These are phyloP conservation scores for Sinodicranocentrus sp. DNA, from an alignment of 2,888 invertebrate species.

Conservation along the genomic window DNA sequence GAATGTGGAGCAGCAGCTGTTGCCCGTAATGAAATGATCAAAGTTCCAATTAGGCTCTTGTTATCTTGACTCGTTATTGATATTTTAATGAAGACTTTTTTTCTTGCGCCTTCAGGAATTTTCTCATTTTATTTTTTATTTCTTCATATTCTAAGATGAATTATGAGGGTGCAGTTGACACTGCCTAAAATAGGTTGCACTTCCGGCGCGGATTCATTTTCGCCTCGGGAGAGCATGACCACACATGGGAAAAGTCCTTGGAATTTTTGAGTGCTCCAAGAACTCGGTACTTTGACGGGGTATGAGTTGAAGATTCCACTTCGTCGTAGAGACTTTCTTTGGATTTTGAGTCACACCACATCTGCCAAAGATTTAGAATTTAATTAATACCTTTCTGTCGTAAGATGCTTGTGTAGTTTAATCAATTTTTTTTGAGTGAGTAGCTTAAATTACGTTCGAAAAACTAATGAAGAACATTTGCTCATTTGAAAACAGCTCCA, in stretches of 20 bases:
- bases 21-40: too few relatives aligned
- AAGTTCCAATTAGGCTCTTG: too few relatives aligned
- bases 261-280: conserved; percentile 64
- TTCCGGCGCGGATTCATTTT: conserved; percentile 68
- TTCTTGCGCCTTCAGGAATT: too few relatives aligned
- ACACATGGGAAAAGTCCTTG: conserved; percentile 66
- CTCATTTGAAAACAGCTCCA: conserved; percentile 61
- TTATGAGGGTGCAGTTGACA: not conserved
- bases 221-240: conserved; percentile 60
- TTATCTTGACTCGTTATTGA: too few relatives aligned
- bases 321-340: conserved; percentile 70
- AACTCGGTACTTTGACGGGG: conserved; percentile 64
- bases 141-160: not conserved
- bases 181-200: conserved; percentile 54
- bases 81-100: too few relatives aligned
- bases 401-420: not conserved
- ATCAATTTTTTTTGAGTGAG: not conserved
- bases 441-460: conserved; percentile 69
- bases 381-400: not conserved
- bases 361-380: conserved; percentile 32
- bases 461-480: conserved; percentile 72
- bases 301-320: conserved; percentile 68
- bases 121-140: too few relatives aligned
- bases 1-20: too few relatives aligned
- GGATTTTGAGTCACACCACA: conserved; percentile 70